Base-by-base conservation (phyloP, 2,888 invertebrate species). In the Nomada fucata region DNA sequence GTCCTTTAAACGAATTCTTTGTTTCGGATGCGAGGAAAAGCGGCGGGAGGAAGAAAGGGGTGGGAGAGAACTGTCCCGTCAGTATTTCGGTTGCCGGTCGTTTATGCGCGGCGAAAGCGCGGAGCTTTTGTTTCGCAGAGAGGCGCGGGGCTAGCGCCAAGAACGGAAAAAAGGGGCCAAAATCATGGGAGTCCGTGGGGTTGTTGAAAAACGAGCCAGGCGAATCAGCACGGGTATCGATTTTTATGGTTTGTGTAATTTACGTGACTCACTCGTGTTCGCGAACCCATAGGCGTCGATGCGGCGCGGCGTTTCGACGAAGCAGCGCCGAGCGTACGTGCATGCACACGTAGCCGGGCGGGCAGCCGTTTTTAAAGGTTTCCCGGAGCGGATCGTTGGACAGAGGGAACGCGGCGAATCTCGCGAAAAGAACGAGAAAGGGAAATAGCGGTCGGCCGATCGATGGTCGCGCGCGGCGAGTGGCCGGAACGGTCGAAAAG, bases 171-270 rank as follows among this genome's bases (percentile, higher is more conserved):
- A 76, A 60, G 70, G 79, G 80, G 70, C 50, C 67, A 71, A 76
- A 67, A 59, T 63, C 71, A 61, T 53, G 61, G 69, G 55, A 57
- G 63, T 60, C 15, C 71, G 44, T 44, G 61, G 77, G 77, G 77
- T 67, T 53, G 76, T 59, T 78, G 70, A 70, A 79, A 78, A 79
- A 55, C 79, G 42, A 71, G 70, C 79, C 57, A 47, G 68, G n/a
- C 79, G 64, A 71, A 78, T 78, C 63, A 44, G 67, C 79, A 65
- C 55, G 44, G 29, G 36, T 76, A 83, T 83, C 82, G 82, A 83
- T 82, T 83, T 76, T 82, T 83, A 82, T 70, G 76, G 72, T 82
- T 83, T 82, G 76, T 73, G 82, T 83, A 83, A 83, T 83, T 83
- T 82, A 83, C 82, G 73, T 82, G 82, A 83, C 76, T 83, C 82